Base-by-base conservation (phyloP, 2,888 invertebrate genomes). In the Podabrus alpinus region DNA sequence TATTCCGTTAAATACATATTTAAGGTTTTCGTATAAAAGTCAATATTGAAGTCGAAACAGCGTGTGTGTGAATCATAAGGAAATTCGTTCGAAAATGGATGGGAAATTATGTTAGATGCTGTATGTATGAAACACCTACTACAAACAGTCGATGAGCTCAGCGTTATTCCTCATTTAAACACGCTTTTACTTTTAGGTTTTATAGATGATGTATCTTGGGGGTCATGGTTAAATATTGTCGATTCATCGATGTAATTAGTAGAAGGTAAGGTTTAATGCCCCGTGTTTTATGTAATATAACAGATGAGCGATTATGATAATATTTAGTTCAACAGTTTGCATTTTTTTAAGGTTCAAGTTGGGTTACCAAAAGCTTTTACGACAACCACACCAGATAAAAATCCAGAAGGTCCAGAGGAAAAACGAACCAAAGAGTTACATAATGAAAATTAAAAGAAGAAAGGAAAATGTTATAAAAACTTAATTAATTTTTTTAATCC, bases 141-240 rank as follows among this genome's bases (percentile, higher is more conserved):
- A 68, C 74, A n/a, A n/a, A n/a, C n/a, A 68, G 68, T 72, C 74
- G 64, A 68, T 74, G 74, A 74, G 21, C 71, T 74, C 74, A 74
- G 64, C 74, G 19, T 71, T 21, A 21, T 25, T 70, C 45, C 25
- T 29, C 15, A 25, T 69, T 59, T 17, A 61, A 15, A 29, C n/a
- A 64, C 21, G 62, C 17, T 64, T 64, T 64, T 64, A 64, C 62
- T 64, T 64, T 64, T 64, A n/a, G 17, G 62, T 19, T 21, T 16
- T 64, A 21, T 64, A 60, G 16, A 64, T 61, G 64, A 29, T 70
- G 69, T 61, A 24, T 62, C 29, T 62, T 70, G 16, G 13, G 62
- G 62, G 62, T 25, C 69, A 70, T 70, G 69, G 69, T 24, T 70
- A 29, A 70, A 62, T 60, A 19, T 70, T 70, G 69, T 19, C 62